Base-by-base conservation (phyloP, 2,797 vertebrate genomes). In the Coregonus ussuriensis region DNA sequence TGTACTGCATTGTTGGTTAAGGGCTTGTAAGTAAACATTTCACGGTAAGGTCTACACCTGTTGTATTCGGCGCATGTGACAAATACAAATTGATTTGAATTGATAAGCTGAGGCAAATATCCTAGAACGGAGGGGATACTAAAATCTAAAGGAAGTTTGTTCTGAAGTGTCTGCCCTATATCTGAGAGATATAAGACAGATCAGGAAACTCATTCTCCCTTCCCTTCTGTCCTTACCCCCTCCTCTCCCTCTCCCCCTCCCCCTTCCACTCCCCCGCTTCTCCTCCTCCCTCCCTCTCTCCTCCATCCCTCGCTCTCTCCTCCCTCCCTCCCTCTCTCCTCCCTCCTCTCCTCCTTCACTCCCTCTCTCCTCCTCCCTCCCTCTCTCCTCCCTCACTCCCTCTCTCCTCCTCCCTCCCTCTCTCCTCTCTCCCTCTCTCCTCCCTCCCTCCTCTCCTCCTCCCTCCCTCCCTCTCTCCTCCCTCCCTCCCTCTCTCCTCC, bases 281-380 rank as follows among this genome's bases (percentile, higher is more conserved):
- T 81, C 77, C 79, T 76, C 67, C 72, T 35, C 79, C 77, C 66
- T 37, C 25, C 69, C 78, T 74, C 76, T 84, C 82, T 33, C 63
- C 78, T 77, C 75, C 80, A 78, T 78, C 37, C 79, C n/a, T 74
- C 78, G 1, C 68, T 1, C 29, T 4, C 3, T 33, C 33, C 31
- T 6, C 4, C 83, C 31, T 80, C 68, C 86, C 65, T 74, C 51
- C 21, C 51, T 6, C 76, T 3, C 15, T 52, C 7, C 16, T 15
- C 65, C 75, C 47, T 76, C 56, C 52, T 51, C 11, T 53, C 29
- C 72, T 62, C 33, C 29, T 33, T n/a, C n/a, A n/a, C n/a, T n/a
- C 56, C 67, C 33, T 79, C 52, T 51, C 11, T 53, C 29, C 72
- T 62, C 33, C 29, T 33, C 16, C 16, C 18, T 14, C 6, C 7